Evolutionary conservation across 2,113 vertebrate genomes (phyloP).

Genomic region (Gavialis gangeticus): DNA sequence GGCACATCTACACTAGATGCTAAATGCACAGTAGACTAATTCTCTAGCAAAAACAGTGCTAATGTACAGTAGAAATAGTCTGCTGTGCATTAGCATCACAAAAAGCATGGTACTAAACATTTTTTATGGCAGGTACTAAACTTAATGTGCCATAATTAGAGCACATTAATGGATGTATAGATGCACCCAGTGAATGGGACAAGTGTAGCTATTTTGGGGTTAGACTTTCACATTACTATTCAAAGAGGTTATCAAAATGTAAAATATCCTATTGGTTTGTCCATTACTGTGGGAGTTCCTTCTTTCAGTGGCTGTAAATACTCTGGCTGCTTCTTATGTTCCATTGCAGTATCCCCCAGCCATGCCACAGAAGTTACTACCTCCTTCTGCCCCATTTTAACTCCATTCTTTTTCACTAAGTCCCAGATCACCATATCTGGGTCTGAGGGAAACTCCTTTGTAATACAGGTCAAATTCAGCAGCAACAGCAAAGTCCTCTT

Average conservation of each 20-base stretch:
- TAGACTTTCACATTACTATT: too few relatives aligned
- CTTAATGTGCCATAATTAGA: too few relatives aligned
- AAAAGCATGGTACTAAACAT: too few relatives aligned
- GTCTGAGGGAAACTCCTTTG: not conserved
- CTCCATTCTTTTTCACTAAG: not conserved
- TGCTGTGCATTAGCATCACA: too few relatives aligned
- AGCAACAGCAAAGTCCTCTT: not conserved
- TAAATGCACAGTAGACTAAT: too few relatives aligned
- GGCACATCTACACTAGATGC: too few relatives aligned
- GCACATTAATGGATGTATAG: too few relatives aligned
- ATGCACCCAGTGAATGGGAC: too few relatives aligned
- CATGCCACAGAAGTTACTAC: not conserved
- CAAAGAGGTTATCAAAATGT: not conserved
- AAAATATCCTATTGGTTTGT: not conserved
- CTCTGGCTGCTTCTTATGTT: not conserved
- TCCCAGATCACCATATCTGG: not conserved
- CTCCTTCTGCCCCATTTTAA: not conserved
- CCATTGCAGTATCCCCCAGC: not conserved
- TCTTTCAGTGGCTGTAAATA: not conserved
- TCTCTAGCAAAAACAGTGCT: too few relatives aligned
- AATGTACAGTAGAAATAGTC: too few relatives aligned
- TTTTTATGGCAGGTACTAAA: too few relatives aligned
- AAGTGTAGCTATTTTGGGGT: too few relatives aligned
- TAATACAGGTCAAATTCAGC: not conserved
- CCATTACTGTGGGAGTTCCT: not conserved